Base-by-base conservation (phyloP, 2,113 vertebrate species). In the Mionectes macconnelli region DNA sequence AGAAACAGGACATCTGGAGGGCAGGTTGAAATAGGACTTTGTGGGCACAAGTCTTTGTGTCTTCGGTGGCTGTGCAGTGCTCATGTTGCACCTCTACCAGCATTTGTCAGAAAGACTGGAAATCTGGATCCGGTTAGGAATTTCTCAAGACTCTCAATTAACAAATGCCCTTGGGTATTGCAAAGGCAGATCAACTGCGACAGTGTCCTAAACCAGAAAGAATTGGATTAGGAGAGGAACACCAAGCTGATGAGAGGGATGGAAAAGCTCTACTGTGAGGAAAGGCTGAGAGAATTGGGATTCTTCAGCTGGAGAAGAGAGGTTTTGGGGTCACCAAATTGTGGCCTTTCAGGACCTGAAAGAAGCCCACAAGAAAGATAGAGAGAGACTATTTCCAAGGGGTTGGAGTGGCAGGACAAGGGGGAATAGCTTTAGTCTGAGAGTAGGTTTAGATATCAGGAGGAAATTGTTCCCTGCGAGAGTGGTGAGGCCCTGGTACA, bases 361-460 rank as follows among this genome's bases (percentile, higher is more conserved):
- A 44, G 37, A 23, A 89, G 25, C 9, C 10, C 2, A 20, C 21
- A 14, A 25, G 44, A 33, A 74, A 59, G 44, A 50, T 50, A 18
- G 22, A 74, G 40, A 64, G 62, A 64, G 27, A 39, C 12, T 44
- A 2, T 52, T 49, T 21, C 25, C 19, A 49, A 64, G 52, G 27
- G 33, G 6, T 56, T 74, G 23, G 19, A 81, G 37, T 20, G 10
- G 49, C 19, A 59, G 60, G 37, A 24, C 9, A 59, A 30, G 28
- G 8, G 10, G 4, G 0, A 81, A 67, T 67, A 28, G 27, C 10
- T 52, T 45, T 60, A 75, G 0, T n/a, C 13, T 60, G 45, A 68
- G 21, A 30, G 28, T 0, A 44, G 7, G 28, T 0, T 67, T 53
- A 68, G 0, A 22, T 39, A 22, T 1, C 12, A 18, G n/a, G 39